Conservation (phyloP, 30 jellyfish, hydroid and myxozoan genomes). For the Phacellophora camtschatica region DNA sequence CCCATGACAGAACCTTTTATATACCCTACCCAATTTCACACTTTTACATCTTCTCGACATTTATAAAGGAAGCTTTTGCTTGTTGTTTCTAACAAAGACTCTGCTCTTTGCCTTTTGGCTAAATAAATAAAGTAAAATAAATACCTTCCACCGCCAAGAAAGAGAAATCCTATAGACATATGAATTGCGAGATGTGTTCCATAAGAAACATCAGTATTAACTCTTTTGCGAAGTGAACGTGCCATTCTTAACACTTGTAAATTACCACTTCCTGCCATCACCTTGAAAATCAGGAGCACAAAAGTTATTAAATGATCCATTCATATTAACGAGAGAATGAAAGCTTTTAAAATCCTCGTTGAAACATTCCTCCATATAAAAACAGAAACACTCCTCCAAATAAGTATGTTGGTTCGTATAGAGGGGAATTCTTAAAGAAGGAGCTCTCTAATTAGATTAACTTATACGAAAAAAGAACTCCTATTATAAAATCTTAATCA, state of each 20-base stretch:
- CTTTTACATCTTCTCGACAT: no score
- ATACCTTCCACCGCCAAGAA: slow-evolving; percentile 97
- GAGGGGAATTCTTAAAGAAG: no score
- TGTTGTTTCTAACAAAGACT: no score
- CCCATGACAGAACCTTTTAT: no score
- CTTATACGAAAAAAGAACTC: not conserved
- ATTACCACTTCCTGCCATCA: slow-evolving; percentile 97
- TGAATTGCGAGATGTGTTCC: slow-evolving; percentile 91
- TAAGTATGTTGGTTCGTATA: no score
- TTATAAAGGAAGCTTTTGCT: no score
- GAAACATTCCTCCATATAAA: no score
- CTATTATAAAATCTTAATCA: not conserved
- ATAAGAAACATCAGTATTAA: slow-evolving; percentile 70
- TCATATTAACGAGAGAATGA: not conserved
- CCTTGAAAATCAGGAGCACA: slow-evolving; percentile 26
- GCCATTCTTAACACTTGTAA: slow-evolving; percentile 82
- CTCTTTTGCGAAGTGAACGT: slow-evolving; percentile 74
- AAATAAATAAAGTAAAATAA: no score
- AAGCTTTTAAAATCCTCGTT: not conserved
- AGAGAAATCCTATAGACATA: slow-evolving; percentile 96
- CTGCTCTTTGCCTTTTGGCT: no score
- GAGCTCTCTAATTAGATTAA: no score
- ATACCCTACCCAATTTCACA: no score
- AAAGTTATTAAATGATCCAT: not conserved
- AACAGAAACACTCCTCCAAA: no score